Percentiles rank a stretch among this genome's conserved stretches.
Evolutionary conservation across 1,140 invertebrate species (phyloP).

Genomic region (Andrena cerasifolii): DNA sequence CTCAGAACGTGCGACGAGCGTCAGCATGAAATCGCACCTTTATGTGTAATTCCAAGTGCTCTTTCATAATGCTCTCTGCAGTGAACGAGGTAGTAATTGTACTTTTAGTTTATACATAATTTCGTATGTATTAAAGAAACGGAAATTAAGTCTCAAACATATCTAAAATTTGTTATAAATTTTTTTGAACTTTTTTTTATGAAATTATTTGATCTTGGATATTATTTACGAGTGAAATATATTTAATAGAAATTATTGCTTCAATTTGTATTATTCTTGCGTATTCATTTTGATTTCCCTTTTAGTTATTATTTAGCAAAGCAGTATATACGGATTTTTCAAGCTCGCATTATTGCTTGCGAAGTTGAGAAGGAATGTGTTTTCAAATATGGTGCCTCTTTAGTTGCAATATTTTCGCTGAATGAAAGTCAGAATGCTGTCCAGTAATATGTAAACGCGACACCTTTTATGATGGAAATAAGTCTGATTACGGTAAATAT

Average conservation of each 20-base stretch:
- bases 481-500: constrained; percentile 19
- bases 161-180: not conserved
- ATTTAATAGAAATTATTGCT: constrained; percentile 3
- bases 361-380: not conserved
- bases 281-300: not conserved
- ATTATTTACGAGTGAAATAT: not conserved
- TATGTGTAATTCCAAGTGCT: not conserved
- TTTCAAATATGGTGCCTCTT: constrained; percentile 12
- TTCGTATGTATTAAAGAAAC: not conserved
- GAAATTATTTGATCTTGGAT: not conserved
- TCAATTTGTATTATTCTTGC: not conserved
- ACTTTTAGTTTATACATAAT: not conserved
- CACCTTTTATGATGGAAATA: constrained; percentile 1
- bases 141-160: not conserved
- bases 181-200: not conserved
- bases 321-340: not conserved
- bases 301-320: not conserved
- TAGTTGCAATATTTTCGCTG: constrained; percentile 19
- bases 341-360: not conserved
- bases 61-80: not conserved
- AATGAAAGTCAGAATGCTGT: constrained; percentile 47
- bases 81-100: not conserved
- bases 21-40: too few species aligned
- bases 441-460: constrained; percentile 13
- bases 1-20: too few species aligned